These are phyloP conservation scores for Diachasma alloeum DNA, from an alignment of 1,140 invertebrate species.

Conservation along the genomic window DNA sequence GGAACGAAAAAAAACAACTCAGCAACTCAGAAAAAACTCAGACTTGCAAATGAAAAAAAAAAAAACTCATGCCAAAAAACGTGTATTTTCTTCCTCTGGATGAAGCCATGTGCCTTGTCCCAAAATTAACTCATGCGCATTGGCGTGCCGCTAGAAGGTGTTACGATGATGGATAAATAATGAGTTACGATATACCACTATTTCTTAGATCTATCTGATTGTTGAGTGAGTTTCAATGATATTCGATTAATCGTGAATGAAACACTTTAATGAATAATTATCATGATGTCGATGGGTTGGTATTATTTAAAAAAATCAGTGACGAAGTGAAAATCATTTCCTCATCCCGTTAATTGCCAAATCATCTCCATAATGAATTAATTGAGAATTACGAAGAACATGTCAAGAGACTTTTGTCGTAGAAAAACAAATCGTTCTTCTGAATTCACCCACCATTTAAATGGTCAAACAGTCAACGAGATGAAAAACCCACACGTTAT, in stretches of 20 bases:
- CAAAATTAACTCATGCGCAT: conserved; percentile 25
- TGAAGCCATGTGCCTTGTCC: conserved; percentile 15
- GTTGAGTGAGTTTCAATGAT: not conserved
- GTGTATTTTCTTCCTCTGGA: not conserved
- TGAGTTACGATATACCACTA: conserved; percentile 19
- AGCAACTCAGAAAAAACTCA: not conserved
- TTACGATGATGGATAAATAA: conserved; percentile 25
- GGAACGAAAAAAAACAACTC: not conserved
- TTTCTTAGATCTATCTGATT: conserved; percentile 1
- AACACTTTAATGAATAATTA: too few species aligned
- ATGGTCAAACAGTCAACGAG: too few species aligned
- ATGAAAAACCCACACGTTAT: too few species aligned
- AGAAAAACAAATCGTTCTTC: too few species aligned
- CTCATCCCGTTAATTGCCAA: too few species aligned
- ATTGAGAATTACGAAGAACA: too few species aligned
- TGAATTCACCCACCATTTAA: too few species aligned
- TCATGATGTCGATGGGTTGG: too few species aligned
- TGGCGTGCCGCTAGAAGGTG: conserved; percentile 25
- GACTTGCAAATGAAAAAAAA: not conserved
- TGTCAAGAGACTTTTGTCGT: too few species aligned
- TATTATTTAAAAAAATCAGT: too few species aligned
- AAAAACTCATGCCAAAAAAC: conserved; percentile 16
- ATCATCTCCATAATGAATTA: too few species aligned
- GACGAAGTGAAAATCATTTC: too few species aligned
- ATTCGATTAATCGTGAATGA: not conserved